These are phyloP conservation scores for Nymphalis c-album DNA, from an alignment of 2,888 invertebrate species.

Conservation along the genomic window DNA sequence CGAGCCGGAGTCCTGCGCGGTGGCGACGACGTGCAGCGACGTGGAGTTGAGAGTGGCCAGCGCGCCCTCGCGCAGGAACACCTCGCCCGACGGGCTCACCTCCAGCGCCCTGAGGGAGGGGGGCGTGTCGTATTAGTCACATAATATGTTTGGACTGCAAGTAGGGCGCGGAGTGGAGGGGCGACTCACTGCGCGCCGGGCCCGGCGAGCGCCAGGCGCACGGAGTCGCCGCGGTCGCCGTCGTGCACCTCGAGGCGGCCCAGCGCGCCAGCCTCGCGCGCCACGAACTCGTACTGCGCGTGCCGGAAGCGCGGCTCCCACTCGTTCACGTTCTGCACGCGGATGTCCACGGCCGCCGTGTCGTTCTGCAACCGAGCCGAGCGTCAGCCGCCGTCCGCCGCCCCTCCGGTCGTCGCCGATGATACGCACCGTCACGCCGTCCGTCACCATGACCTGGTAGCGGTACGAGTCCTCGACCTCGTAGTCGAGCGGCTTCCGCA, in stretches of 20 bases:
- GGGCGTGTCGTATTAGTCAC: too few species aligned
- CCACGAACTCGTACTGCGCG: conserved; percentile 92
- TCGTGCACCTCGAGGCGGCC: conserved; percentile 92
- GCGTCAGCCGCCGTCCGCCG: background rate
- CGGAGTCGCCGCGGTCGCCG: conserved; percentile 89
- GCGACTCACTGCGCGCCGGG: conserved; percentile 77
- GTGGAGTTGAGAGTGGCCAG: conserved; percentile 70
- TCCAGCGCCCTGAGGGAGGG: conserved; percentile 79
- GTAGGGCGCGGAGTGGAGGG: background rate
- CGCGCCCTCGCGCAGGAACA: conserved; percentile 81
- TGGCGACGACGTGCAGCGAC: conserved; percentile 88
- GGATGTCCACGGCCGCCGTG: conserved; percentile 89
- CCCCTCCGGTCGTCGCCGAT: too few species aligned
- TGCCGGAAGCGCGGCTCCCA: conserved; percentile 96
- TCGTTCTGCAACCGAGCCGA: conserved; percentile 84
- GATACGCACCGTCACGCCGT: conserved; percentile 85
- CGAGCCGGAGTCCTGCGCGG: conserved; percentile 91
- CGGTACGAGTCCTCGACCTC: conserved; percentile 86
- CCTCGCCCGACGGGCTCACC: conserved; percentile 84
- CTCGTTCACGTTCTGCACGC: conserved; percentile 93
- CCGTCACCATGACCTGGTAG: conserved; percentile 91
- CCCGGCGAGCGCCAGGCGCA: conserved; percentile 87
- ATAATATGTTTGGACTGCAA: too few species aligned
- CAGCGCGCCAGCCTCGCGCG: conserved; percentile 63
- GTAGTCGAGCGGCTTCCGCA: conserved; percentile 89